phyloP scores from a whole-genome alignment of 1,140 invertebrate species.

The Drosophila kikkawai region DNA sequence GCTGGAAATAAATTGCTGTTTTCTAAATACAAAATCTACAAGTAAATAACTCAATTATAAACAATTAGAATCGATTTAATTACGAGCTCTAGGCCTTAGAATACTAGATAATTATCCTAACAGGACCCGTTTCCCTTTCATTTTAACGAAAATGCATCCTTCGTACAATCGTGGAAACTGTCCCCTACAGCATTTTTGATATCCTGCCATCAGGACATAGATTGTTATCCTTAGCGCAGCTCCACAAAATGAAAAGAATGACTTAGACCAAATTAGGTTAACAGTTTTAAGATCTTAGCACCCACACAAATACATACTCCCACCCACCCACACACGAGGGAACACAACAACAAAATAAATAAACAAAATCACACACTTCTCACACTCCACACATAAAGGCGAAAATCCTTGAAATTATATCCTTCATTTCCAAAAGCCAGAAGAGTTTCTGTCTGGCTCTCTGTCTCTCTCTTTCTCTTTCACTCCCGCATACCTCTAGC shows the following conservation, averaged over 20 bases:
- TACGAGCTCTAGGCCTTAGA: not conserved
- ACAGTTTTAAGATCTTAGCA: conserved; percentile 9
- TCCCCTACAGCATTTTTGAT: not conserved
- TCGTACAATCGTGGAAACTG: not conserved
- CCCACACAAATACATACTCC: conserved; percentile 22
- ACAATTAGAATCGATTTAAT: no score
- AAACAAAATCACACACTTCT: not conserved
- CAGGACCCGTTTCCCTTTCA: not conserved
- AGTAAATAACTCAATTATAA: no score
- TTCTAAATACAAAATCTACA: no score
- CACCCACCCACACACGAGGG: not conserved
- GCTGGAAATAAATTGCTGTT: no score
- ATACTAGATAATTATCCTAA: not conserved
- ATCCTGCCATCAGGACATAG: not conserved
- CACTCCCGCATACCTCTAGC: not conserved
- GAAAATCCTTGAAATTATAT: not conserved
- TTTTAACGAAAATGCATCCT: not conserved
- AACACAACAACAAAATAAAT: not conserved
- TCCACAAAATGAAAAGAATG: not conserved
- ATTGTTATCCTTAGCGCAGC: not conserved
- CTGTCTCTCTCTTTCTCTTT: not conserved
- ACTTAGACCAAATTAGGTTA: not conserved
- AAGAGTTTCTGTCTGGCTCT: not conserved
- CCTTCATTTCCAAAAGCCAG: not conserved
- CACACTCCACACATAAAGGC: not conserved